Base-by-base conservation (phyloP, 2,797 vertebrate species). In the Semotilus atromaculatus region DNA sequence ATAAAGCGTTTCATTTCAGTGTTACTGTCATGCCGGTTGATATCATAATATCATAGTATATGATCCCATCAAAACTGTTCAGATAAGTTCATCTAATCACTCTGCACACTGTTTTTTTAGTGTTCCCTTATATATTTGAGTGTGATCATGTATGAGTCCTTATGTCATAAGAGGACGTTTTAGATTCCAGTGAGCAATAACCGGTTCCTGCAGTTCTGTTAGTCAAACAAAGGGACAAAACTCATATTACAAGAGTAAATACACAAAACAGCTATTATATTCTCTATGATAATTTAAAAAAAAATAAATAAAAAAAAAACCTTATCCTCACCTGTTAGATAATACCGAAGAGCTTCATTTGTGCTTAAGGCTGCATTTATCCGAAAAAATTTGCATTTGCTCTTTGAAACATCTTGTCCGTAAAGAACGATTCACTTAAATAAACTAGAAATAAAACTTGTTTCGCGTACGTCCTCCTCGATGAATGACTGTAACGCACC, bases 141-240 rank as follows among this genome's bases (percentile, higher is more conserved):
- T 23, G 8, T 36, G 36, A 71, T 55, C 19, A 60, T 72, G 53
- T 21, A 13, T 13, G 29, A 36, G 73, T 89, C 90, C 36, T 55
- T 43, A 58, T n/a, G 71, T 1, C 5, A 75, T 9, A 3, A 13
- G 68, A 76, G 9, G 9, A 45, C 40, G 55, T 74, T 48, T 48
- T 29, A n/a, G 72, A 48, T 8, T 58, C 38, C 36, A 36, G 1
- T 68, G 66, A 38, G n/a, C 21, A 13, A 66, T 40, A 26, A 66
- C 40, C 62, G 53, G 43, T 77, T 55, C 36, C 14, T 34, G 29
- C 72, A 34, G 76, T 31, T 79, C 75, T 79, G 51, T 84, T 29
- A 48, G 66, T 45, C 9, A 85, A 64, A 70, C 76, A 68, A 80
- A 73, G 18, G 18, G 10, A 64, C 40, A 6, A 78, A 84, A 66